These are phyloP conservation scores for Thaumetopoea pityocampa DNA, from an alignment of 1,140 invertebrate genomes.

Conservation along the genomic window DNA sequence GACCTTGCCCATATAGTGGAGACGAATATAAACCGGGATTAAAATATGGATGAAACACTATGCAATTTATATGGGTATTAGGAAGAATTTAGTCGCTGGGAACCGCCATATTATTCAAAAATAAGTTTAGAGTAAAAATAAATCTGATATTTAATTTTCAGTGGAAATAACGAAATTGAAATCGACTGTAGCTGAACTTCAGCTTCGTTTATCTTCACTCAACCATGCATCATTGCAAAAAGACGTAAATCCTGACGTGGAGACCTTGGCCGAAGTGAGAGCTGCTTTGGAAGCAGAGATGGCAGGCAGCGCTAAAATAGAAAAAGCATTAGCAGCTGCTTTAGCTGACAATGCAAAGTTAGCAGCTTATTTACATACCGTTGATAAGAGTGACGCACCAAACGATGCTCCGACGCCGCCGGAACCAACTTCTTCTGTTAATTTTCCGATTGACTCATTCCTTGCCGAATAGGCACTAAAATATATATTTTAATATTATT, in stretches of 20 bases:
- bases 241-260: conserved; percentile 23
- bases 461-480: conserved; percentile 41
- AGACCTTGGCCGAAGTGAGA: conserved; percentile 36
- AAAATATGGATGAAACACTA: too few species aligned
- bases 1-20: too few species aligned
- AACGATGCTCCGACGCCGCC: conserved; percentile 9
- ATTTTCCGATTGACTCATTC: conserved; percentile 53
- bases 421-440: conserved; percentile 25
- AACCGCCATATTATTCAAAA: too few species aligned
- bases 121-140: too few species aligned
- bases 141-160: too few species aligned
- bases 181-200: conserved; percentile 36
- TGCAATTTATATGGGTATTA: too few species aligned
- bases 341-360: conserved; percentile 45
- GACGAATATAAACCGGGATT: too few species aligned
- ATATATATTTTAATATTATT: background rate
- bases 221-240: conserved; percentile 13
- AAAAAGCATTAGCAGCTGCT: conserved; percentile 42
- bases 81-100: too few species aligned
- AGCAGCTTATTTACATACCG: conserved; percentile 33
- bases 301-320: conserved; percentile 38
- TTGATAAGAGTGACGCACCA: conserved; percentile 25
- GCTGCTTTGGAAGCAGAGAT: conserved; percentile 45
- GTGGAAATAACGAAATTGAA: conserved; percentile 48
- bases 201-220: conserved; percentile 26